These are phyloP conservation scores for Dilophus febrilis DNA, from an alignment of 2,888 invertebrate genomes.

Conservation along the genomic window DNA sequence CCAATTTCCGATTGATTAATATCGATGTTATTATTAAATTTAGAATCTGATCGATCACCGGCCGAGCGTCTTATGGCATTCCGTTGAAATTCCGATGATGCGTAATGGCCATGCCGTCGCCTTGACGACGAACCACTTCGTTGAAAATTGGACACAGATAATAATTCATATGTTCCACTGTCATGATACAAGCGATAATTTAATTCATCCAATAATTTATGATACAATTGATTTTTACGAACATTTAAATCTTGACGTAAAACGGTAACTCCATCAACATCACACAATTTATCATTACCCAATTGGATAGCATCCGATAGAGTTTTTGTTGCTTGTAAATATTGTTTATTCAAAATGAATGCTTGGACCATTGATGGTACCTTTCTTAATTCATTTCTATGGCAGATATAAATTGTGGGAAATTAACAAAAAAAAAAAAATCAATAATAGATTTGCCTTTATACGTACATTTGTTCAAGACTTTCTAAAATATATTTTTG, in stretches of 20 bases:
- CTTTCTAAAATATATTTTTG: constrained; percentile 80
- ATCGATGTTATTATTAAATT: constrained; percentile 31
- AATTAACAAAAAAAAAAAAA: constrained; percentile 4
- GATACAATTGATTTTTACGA: constrained; percentile 42
- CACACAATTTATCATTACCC: constrained; percentile 54
- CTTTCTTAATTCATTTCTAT: constrained; percentile 60
- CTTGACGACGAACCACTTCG: constrained; percentile 38
- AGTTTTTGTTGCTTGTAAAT: constrained; percentile 69
- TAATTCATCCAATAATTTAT: constrained; percentile 51
- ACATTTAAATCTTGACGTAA: constrained; percentile 54
- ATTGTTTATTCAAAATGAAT: constrained; percentile 54
- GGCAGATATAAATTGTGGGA: constrained; percentile 5
- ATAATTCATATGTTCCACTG: constrained; percentile 35
- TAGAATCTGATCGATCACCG: constrained; percentile 31
- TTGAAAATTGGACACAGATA: constrained; percentile 33
- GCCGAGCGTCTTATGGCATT: constrained; percentile 40
- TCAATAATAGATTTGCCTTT: background rate
- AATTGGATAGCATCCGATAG: constrained; percentile 51
- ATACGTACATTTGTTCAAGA: constrained; percentile 58
- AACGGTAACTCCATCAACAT: constrained; percentile 70
- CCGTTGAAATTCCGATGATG: constrained; percentile 37
- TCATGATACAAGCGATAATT: constrained; percentile 52
- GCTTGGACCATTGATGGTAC: constrained; percentile 50
- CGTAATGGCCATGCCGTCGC: constrained; percentile 28
- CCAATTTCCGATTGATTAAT: constrained; percentile 32